Conservation (phyloP, 2,113 vertebrate species). For the Fulmarus glacialis region DNA sequence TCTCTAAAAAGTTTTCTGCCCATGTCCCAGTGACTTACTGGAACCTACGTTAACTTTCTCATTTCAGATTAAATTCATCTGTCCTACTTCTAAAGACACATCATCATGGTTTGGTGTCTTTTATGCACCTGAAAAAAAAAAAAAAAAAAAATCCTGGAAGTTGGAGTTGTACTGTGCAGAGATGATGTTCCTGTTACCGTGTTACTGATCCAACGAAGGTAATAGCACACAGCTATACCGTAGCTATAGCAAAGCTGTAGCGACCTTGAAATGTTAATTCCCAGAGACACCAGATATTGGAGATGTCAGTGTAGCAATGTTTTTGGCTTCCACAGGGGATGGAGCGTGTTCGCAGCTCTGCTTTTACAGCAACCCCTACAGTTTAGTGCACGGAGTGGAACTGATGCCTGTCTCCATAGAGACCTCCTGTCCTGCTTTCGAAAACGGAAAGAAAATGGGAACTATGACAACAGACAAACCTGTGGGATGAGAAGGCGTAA, state of each 20-base stretch:
- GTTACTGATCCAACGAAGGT: neutral
- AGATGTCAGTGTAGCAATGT: neutral
- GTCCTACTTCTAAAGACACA: neutral
- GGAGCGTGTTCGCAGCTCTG: neutral
- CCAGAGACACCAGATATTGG: neutral
- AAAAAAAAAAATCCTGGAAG: neutral
- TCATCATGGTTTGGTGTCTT: neutral
- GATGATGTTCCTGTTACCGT: neutral
- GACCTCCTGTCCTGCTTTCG: constrained; percentile 50
- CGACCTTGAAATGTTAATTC: constrained; percentile 13
- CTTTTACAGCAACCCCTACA: constrained; percentile 63
- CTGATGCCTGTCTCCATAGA: constrained; percentile 61
- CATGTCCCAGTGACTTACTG: neutral
- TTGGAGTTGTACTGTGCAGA: neutral
- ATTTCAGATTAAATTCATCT: neutral
- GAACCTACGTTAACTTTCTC: neutral
- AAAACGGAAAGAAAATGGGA: neutral
- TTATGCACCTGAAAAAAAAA: neutral
- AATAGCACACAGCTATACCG: neutral
- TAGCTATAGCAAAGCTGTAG: neutral
- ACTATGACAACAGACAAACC: constrained; percentile 63
- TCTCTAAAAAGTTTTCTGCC: rapidly evolving
- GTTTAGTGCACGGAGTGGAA: constrained; percentile 30
- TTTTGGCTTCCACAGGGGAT: neutral
- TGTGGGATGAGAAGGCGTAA: constrained; percentile 37